A percentile compares a stretch with the other conserved stretches of the same genome.
Conservation (phyloP, 2,113 vertebrate genomes). For the Oncorhynchus masou region DNA sequence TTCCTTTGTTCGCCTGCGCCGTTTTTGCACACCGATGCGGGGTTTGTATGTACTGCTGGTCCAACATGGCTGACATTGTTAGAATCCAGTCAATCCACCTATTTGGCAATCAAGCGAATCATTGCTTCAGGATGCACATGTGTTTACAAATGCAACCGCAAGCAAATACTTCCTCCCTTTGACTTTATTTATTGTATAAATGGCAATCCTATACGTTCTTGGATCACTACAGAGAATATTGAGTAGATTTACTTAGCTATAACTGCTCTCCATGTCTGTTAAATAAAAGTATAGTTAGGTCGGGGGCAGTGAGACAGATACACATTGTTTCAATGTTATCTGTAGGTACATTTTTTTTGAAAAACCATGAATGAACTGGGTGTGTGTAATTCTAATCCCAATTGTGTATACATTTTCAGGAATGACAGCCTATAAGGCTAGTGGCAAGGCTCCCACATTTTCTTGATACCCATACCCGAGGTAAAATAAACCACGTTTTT, state of each 20-base stretch:
- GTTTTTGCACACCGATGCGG: slow-evolving; percentile 60
- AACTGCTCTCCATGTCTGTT: too few species aligned
- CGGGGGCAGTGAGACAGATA: too few species aligned
- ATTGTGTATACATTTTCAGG: too few species aligned
- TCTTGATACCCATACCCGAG: too few species aligned
- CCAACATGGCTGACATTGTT: slow-evolving; percentile 76
- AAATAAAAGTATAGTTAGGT: too few species aligned
- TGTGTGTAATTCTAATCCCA: too few species aligned
- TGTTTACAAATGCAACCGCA: neutral
- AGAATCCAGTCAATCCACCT: neutral
- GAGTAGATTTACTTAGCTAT: neutral
- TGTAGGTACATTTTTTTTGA: too few species aligned
- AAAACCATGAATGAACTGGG: too few species aligned
- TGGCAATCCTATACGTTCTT: neutral
- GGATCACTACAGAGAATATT: neutral
- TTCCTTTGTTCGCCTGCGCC: slow-evolving; percentile 70
- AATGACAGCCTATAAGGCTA: too few species aligned
- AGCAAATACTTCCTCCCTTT: neutral
- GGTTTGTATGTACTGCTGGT: slow-evolving; percentile 69
- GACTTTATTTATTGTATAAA: slow-evolving; percentile 13
- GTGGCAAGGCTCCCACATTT: too few species aligned
- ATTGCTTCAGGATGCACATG: neutral
- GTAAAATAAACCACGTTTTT: too few species aligned
- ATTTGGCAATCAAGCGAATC: neutral
- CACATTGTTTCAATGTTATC: too few species aligned